Evolutionary conservation across 2,888 invertebrate genomes (phyloP), one percentile per base, ranked within the genome.

Genomic region (Drosophila imparisetae): DNA sequence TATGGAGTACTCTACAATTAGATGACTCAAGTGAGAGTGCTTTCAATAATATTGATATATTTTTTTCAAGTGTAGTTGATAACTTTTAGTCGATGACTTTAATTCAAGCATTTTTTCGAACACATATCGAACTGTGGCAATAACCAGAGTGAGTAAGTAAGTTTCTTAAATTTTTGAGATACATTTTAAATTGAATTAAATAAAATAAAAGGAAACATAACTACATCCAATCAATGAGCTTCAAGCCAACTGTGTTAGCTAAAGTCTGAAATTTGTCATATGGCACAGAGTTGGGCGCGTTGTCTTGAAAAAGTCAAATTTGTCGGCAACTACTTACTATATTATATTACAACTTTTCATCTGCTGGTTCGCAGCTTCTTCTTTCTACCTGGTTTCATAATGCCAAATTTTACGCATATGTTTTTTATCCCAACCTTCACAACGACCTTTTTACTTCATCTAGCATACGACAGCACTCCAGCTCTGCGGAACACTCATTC

Each of bases 341-440:
- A 75, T 59, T 73, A 80, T 76, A 63, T 65, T 59, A 76, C 60
- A 71, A 66, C 72, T 58, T 68, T 73, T 68, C 78, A 81, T 62
- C 59, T 71, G 81, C 38, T 64, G 24, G 58, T 57, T 70, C 61
- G 29, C 77, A 80, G 54, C 57, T 40, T 65, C 42, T 63, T 55
- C 49, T 29, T 49, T 49, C 42, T 30, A 65, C 57, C 69, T 52
- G 59, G 36, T 73, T 48, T 49, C 75, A 60, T 78, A 63, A 66
- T 60, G 42, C 54, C 57, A 49, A 8, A 57, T 38, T 70, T 65
- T 58, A 63, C 62, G 68, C 82, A 78, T 72, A 72, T 78, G 82
- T 81, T 66, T 64, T 66, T 68, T 61, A 58, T 66, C 36, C 66
- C 65, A 61, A 58, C 15, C 72, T 77, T 81, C 64, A 71, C 66